Percentiles rank a stretch among this genome's conserved stretches.
Conservation (phyloP, 2,797 vertebrate species). For the Amblyopsis hoosieri region DNA sequence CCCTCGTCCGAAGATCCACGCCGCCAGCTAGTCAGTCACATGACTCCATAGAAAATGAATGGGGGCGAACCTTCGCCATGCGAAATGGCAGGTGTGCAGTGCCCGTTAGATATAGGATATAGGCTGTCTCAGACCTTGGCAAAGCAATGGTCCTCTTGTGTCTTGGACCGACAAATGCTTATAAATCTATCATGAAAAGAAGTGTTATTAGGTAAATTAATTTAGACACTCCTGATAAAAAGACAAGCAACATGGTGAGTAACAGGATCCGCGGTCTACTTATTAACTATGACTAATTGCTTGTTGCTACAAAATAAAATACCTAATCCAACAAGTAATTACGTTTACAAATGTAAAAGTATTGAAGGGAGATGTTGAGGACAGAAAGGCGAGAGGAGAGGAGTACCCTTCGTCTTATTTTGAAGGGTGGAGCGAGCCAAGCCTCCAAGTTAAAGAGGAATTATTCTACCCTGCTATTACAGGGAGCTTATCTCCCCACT, state of each 20-base stretch:
- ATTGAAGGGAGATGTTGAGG: constrained; percentile 7
- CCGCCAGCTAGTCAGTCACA: too few relatives aligned
- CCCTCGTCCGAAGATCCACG: too few relatives aligned
- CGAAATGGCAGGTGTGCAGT: too few relatives aligned
- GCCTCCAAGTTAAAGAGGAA: constrained; percentile 81
- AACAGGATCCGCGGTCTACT: too few relatives aligned
- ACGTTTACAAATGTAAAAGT: too few relatives aligned
- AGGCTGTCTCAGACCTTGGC: too few relatives aligned
- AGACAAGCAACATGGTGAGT: not conserved
- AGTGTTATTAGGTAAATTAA: not conserved
- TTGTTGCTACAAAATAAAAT: not conserved
- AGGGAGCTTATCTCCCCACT: constrained; percentile 87
- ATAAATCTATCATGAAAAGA: not conserved
- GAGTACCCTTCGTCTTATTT: constrained; percentile 43
- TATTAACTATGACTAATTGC: too few relatives aligned
- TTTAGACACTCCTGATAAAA: not conserved
- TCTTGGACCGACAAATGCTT: not conserved
- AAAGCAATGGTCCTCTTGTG: too few relatives aligned
- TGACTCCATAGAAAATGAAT: too few relatives aligned
- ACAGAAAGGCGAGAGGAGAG: constrained; percentile 39
- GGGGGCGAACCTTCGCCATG: too few relatives aligned
- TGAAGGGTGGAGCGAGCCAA: constrained; percentile 65
- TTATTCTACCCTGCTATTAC: constrained; percentile 93
- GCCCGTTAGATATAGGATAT: too few relatives aligned
- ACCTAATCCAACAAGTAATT: not conserved